phyloP scores from a whole-genome alignment of 2,797 vertebrate genomes.

The Anas flavirostris region DNA sequence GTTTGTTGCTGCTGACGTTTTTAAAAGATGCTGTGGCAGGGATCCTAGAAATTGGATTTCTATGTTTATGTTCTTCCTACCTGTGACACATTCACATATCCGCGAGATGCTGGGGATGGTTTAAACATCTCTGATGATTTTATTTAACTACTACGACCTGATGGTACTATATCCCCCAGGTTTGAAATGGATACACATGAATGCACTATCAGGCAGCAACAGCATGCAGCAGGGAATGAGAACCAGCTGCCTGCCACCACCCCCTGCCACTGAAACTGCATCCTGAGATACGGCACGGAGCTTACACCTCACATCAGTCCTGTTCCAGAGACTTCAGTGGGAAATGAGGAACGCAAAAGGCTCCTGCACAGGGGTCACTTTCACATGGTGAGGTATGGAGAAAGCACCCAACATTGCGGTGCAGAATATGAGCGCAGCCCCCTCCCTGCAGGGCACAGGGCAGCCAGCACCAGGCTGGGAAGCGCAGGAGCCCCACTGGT shows the following conservation, averaged over 20 bases:
- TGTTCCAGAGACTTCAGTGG: neutral
- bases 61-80: neutral
- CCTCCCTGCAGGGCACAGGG: fast-evolving
- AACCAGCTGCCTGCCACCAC: fast-evolving
- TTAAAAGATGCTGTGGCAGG: neutral
- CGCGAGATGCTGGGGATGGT: neutral
- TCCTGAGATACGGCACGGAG: fast-evolving
- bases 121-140: neutral
- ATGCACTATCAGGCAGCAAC: fast-evolving
- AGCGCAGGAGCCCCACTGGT: neutral
- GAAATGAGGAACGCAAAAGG: neutral
- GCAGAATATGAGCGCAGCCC: neutral
- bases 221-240: neutral
- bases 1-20: neutral
- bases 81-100: neutral
- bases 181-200: neutral
- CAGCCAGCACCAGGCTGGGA: neutral
- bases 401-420: fast-evolving
- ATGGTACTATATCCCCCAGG: neutral
- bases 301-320: neutral
- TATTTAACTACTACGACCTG: neutral
- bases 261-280: neutral
- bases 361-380: neutral
- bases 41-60: neutral
- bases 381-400: neutral